Conservation (phyloP, 2,113 vertebrate species). For the Ia io region DNA sequence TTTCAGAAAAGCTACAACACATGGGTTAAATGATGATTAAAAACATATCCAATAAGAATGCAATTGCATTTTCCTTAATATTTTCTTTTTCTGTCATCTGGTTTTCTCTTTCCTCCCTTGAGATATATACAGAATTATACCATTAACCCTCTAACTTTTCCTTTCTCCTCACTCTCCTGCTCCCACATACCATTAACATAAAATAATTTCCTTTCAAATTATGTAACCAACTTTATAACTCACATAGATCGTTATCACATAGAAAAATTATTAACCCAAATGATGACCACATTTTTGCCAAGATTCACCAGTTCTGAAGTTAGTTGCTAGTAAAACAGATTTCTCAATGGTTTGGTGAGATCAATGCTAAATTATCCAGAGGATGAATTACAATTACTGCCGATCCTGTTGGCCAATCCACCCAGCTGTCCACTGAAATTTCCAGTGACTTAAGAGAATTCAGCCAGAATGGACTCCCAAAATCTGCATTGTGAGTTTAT, state of each 20-base stretch:
- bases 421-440: background rate
- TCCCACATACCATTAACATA: background rate
- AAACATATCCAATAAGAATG: background rate
- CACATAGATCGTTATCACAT: background rate
- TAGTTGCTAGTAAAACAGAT: background rate
- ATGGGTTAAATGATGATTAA: background rate
- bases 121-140: constrained; percentile 2
- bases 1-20: background rate
- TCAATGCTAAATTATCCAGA: background rate
- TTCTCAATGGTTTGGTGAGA: constrained; percentile 5
- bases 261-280: background rate
- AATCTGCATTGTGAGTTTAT: background rate
- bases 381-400: background rate
- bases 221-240: background rate
- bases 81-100: background rate
- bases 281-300: background rate
- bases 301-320: background rate
- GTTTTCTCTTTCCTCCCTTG: background rate
- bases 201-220: constrained; percentile 22
- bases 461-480: background rate
- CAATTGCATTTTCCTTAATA: background rate
- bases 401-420: background rate
- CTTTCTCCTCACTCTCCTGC: background rate
- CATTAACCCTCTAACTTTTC: background rate
- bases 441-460: constrained; percentile 14